These are phyloP conservation scores for Sebastes schlegelii DNA, from an alignment of 2,113 vertebrate genomes.

Conservation along the genomic window DNA sequence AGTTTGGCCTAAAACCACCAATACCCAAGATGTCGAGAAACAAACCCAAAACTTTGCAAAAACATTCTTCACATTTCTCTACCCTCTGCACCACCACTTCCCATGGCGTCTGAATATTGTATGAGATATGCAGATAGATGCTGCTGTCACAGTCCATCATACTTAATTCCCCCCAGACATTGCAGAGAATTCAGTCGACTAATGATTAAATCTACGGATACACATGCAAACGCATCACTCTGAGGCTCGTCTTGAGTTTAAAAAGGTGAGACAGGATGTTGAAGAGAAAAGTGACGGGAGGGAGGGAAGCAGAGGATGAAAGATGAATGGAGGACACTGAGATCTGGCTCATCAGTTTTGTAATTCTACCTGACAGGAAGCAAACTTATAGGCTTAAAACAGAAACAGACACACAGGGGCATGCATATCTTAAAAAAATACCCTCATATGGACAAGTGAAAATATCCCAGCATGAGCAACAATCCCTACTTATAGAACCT, in stretches of 20 bases:
- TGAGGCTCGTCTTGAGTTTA: slow-evolving; percentile 17
- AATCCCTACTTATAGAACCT: neutral
- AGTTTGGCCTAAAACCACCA: neutral
- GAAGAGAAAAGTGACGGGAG: slow-evolving; percentile 5
- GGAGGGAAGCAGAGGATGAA: slow-evolving; percentile 34
- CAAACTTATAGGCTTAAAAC: slow-evolving; percentile 39
- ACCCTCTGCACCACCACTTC: neutral
- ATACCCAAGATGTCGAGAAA: neutral
- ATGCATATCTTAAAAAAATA: slow-evolving; percentile 15
- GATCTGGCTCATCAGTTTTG: slow-evolving; percentile 61
- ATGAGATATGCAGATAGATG: slow-evolving; percentile 24
- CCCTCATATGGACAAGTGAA: neutral
- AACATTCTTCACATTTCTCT: neutral
- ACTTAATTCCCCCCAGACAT: slow-evolving; percentile 16
- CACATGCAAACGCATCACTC: slow-evolving; percentile 24
- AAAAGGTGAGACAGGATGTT: slow-evolving; percentile 44
- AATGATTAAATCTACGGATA: slow-evolving; percentile 32
- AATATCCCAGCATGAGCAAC: slow-evolving; percentile 22
- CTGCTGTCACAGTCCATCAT: slow-evolving; percentile 23
- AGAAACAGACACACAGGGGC: slow-evolving; percentile 15
- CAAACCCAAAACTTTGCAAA: neutral
- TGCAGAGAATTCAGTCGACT: slow-evolving; percentile 20
- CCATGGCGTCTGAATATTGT: slow-evolving; percentile 32
- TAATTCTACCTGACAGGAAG: slow-evolving; percentile 49
- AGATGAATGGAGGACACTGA: slow-evolving; percentile 32